Conservation (phyloP, 2,797 vertebrate species). For the Percopsis omiscomaycus region DNA sequence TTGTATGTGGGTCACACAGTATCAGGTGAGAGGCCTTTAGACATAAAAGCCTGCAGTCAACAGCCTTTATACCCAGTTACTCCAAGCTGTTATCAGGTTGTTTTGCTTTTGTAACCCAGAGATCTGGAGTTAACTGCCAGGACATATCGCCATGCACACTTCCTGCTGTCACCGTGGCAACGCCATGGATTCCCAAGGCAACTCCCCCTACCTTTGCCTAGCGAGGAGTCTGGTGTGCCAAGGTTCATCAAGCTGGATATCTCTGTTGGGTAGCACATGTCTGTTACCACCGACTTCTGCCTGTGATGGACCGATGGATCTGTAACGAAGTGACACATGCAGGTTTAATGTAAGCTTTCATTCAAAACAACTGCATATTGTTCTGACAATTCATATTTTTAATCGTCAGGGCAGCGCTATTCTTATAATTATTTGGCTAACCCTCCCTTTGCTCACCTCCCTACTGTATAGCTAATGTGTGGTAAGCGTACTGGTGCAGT, state of each 20-base stretch:
- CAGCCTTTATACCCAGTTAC: conserved; percentile 15
- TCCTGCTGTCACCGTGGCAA: conserved; percentile 64
- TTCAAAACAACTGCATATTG: too few species aligned
- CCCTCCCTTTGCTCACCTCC: too few species aligned
- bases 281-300: conserved; percentile 75
- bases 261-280: conserved; percentile 79
- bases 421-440: too few species aligned
- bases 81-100: conserved; percentile 51
- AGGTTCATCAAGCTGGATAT: conserved; percentile 82
- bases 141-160: conserved; percentile 53
- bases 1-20: background rate
- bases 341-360: background rate
- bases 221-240: conserved; percentile 76
- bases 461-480: too few species aligned
- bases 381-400: too few species aligned
- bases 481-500: too few species aligned
- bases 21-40: conserved; percentile 23
- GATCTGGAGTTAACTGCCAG: conserved; percentile 39
- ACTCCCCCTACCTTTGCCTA: conserved; percentile 75
- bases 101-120: conserved; percentile 35
- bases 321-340: conserved; percentile 40
- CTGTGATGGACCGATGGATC: conserved; percentile 72
- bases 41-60: conserved; percentile 37
- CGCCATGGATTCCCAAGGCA: conserved; percentile 34
- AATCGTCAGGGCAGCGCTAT: too few species aligned